Evolutionary conservation across 1,140 invertebrate species (phyloP).

Genomic region (Apis mellifera): Amel_HAv3.1 CM009932.2:298001-298500

Average conservation of each 20-base stretch:
- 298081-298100: conserved; percentile 58
- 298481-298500: conserved; percentile 87
- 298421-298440: too few species aligned
- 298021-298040: conserved; percentile 3
- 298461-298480: background rate
- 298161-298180: conserved; percentile 13
- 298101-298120: conserved; percentile 72
- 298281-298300: background rate
- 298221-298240: conserved; percentile 34
- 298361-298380: too few species aligned
- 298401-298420: too few species aligned
- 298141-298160: conserved; percentile 31
- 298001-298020: background rate
- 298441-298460: background rate
- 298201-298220: conserved; percentile 69
- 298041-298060: conserved; percentile 43
- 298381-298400: too few species aligned
- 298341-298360: too few species aligned
- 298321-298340: too few species aligned
- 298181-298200: conserved; percentile 22
- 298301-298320: too few species aligned
- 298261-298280: background rate
- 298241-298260: background rate
- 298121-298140: conserved; percentile 63
- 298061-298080: conserved; percentile 48